Evolutionary conservation across 1,140 invertebrate species (phyloP), one percentile per base, ranked within the genome.

Genomic region (Grapholita molesta): DNA sequence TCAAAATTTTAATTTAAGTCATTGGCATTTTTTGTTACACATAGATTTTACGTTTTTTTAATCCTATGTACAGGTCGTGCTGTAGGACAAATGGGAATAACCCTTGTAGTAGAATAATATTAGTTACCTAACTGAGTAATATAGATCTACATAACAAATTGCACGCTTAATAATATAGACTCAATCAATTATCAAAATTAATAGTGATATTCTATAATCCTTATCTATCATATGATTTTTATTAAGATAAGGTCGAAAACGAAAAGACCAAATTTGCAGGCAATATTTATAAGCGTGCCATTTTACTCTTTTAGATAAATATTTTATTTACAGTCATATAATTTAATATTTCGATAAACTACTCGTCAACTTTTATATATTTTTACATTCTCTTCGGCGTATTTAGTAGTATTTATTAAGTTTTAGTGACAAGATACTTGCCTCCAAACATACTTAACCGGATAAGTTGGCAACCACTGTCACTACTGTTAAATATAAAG

Each of bases 291-390:
- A 48, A 48, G 15, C 6, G 42, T 48, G 42, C 18, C 7, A 48
- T 48, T 21, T 4, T n/a, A 15, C 42, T n/a, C n/a, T 30, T 25
- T 25, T 28, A 15, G 55, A 15, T 23, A 12, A 23, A 11, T 18
- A 25, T 24, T 7, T 28, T 25, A 24, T 25, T 25, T 61, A 61
- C 55, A 61, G 28, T 25, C 15, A 30, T 25, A 25, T n/a, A 6
- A 25, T 61, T 61, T 12, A 24, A 61, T 25, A 24, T 61, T 25
- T 24, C n/a, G 15, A 12, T 55, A 55, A 12, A 55, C 55, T 61
- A 61, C 55, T 61, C 15, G n/a, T 61, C 55, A 61, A 61, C 55
- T 30, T 61, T 28, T 30, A 65, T 38, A 33, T 65, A 65, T 65
- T 11, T 33, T 24, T 23, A 65, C 64, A 35, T 32, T 65, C 25